These are phyloP conservation scores for Amphimallon solstitiale DNA, from an alignment of 2,888 invertebrate species.

Conservation along the genomic window DNA sequence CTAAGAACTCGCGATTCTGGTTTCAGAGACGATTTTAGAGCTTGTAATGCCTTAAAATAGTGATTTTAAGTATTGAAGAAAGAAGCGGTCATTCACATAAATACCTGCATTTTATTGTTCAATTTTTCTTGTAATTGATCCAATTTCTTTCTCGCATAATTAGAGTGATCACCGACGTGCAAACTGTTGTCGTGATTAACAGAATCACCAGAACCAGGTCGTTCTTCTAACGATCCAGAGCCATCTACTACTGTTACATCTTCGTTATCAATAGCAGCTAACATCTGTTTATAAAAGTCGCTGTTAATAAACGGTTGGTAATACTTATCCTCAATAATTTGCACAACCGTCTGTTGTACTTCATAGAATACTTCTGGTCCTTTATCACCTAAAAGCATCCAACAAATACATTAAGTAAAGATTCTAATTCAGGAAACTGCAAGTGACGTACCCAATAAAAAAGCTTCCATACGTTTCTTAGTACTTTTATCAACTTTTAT, in stretches of 20 bases:
- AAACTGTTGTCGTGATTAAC: conserved; percentile 65
- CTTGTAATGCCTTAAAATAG: conserved; percentile 75
- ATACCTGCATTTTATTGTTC: conserved; percentile 81
- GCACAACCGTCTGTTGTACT: conserved; percentile 82
- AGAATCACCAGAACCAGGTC: conserved; percentile 68
- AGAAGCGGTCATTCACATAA: no score
- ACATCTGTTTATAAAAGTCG: conserved; percentile 81
- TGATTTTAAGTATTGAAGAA: no score
- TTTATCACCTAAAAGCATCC: conserved; percentile 73
- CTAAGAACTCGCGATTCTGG: conserved; percentile 84
- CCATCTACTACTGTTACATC: conserved; percentile 58
- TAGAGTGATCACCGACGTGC: conserved; percentile 84
- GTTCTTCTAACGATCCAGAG: conserved; percentile 66
- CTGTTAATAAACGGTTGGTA: conserved; percentile 90
- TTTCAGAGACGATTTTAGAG: conserved; percentile 82
- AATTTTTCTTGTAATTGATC: conserved; percentile 86
- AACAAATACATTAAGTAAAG: background rate
- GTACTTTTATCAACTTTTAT: conserved; percentile 84
- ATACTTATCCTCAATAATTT: conserved; percentile 85
- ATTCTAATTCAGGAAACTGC: conserved; percentile 3
- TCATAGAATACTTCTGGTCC: conserved; percentile 90
- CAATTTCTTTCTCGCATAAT: conserved; percentile 82
- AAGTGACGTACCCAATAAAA: conserved; percentile 68
- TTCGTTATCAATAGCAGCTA: conserved; percentile 73
- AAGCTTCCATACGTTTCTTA: conserved; percentile 87